phyloP scores from a whole-genome alignment of 2,888 invertebrate species.

The Melangyna quadrimaculata region DNA sequence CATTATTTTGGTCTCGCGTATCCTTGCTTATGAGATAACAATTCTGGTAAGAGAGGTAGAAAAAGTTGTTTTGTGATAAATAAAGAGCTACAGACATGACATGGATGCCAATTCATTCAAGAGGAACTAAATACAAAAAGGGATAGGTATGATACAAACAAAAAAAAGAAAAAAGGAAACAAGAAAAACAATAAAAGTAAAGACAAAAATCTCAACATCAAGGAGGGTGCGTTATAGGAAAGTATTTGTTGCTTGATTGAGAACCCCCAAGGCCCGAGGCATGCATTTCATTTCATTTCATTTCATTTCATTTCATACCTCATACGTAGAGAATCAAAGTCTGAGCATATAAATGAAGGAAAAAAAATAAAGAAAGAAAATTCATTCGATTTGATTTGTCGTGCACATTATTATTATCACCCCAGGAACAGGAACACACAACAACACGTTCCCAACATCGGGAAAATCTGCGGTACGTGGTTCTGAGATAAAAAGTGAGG shows the following conservation, averaged over 20 bases:
- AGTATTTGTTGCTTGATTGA: slow-evolving; percentile 58
- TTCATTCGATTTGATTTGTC: slow-evolving; percentile 74
- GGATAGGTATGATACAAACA: slow-evolving; percentile 20
- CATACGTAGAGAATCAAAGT: neutral
- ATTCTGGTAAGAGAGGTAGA: slow-evolving; percentile 21
- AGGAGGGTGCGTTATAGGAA: slow-evolving; percentile 16
- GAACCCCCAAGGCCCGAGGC: slow-evolving; percentile 34
- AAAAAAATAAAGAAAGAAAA: slow-evolving; percentile 24
- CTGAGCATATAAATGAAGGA: neutral
- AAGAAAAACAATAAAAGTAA: slow-evolving; percentile 7
- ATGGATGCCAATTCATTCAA: slow-evolving; percentile 51
- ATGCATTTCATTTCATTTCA: slow-evolving; percentile 2
- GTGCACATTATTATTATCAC: slow-evolving; percentile 73
- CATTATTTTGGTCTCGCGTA: slow-evolving; percentile 38
- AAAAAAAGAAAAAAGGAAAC: neutral
- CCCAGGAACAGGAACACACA: slow-evolving; percentile 39
- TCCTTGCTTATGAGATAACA: slow-evolving; percentile 47
- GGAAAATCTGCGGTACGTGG: slow-evolving; percentile 44
- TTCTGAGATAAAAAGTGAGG: slow-evolving; percentile 31
- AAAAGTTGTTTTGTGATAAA: slow-evolving; percentile 21
- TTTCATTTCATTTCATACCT: neutral
- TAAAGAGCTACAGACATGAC: neutral
- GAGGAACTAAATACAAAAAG: slow-evolving; percentile 50
- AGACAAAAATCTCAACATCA: neutral
- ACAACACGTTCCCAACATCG: slow-evolving; percentile 27